Percentiles rank a stretch among this genome's conserved stretches.
Conservation (phyloP, 2,888 invertebrate species). For the Epinotia demarniana region DNA sequence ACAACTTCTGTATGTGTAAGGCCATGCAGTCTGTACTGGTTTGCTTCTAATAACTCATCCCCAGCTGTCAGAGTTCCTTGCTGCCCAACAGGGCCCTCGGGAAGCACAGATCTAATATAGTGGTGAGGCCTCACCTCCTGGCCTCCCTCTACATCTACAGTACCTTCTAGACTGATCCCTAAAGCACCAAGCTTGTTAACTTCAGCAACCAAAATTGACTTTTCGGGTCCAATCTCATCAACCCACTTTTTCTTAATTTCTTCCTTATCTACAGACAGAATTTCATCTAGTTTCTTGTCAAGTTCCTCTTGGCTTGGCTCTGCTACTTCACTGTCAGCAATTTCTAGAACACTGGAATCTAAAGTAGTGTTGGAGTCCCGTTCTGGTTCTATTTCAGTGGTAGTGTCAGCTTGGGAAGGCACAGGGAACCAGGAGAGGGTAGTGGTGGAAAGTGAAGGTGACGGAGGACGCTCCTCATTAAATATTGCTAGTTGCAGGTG, state of each 20-base stretch:
- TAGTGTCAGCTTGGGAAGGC: slow-evolving; percentile 87
- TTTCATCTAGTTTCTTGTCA: slow-evolving; percentile 82
- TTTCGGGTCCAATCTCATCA: slow-evolving; percentile 91
- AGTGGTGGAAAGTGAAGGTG: slow-evolving; percentile 91
- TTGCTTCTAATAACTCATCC: slow-evolving; percentile 98
- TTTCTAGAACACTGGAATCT: slow-evolving; percentile 89
- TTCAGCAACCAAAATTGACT: slow-evolving; percentile 96
- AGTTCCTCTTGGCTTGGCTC: slow-evolving; percentile 83
- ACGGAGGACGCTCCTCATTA: slow-evolving; percentile 82
- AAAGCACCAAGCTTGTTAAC: slow-evolving; percentile 96
- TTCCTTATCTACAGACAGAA: slow-evolving; percentile 82
- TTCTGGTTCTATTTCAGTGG: slow-evolving; percentile 89
- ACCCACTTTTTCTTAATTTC: slow-evolving; percentile 92
- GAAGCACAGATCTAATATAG: slow-evolving; percentile 97
- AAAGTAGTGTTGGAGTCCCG: slow-evolving; percentile 92
- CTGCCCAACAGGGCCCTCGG: slow-evolving; percentile 97
- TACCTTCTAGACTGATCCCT: slow-evolving; percentile 99
- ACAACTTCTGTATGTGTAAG: slow-evolving; percentile 99
- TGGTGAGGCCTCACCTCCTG: slow-evolving; percentile 99
- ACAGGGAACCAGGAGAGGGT: slow-evolving; percentile 94
- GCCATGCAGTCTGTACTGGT: slow-evolving; percentile 95
- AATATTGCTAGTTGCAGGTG: slow-evolving; percentile 95
- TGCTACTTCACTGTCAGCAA: slow-evolving; percentile 74
- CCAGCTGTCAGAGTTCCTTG: slow-evolving; percentile 96
- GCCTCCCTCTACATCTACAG: slow-evolving; percentile 99